phyloP scores from a whole-genome alignment of 1,140 invertebrate species.

The Babylonia areolata region DNA sequence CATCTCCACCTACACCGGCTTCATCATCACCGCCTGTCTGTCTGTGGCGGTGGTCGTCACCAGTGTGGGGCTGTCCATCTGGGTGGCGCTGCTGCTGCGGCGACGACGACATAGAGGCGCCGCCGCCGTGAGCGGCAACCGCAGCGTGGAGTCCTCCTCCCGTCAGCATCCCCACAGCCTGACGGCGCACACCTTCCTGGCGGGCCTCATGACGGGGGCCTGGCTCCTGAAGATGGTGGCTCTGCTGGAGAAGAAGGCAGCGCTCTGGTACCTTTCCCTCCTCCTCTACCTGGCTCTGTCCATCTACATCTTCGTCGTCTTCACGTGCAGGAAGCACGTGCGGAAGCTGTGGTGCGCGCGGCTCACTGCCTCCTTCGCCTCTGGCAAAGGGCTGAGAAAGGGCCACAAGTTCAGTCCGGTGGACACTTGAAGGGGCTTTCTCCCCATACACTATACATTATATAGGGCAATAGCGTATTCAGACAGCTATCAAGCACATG shows the following conservation, averaged over 20 bases:
- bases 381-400: neutral
- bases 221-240: conserved; percentile 78
- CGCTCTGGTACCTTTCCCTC: conserved; percentile 71
- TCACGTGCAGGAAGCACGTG: conserved; percentile 43
- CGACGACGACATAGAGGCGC: too few relatives aligned
- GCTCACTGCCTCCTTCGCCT: neutral
- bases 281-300: conserved; percentile 76
- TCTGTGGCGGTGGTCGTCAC: neutral
- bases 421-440: neutral
- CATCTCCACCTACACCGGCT: neutral
- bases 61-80: neutral
- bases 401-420: neutral
- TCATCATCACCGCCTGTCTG: conserved; percentile 8
- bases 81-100: neutral
- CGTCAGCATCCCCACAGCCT: neutral
- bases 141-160: neutral
- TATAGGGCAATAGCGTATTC: neutral
- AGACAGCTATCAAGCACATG: too few relatives aligned
- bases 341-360: neutral
- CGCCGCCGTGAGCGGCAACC: too few relatives aligned
- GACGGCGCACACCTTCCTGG: conserved; percentile 77
- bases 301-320: conserved; percentile 55
- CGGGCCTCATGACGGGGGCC: conserved; percentile 77
- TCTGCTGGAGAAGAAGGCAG: conserved; percentile 53
- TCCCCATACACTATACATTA: neutral